These are phyloP conservation scores for Melolontha melolontha DNA, from an alignment of 2,888 invertebrate species.

Conservation along the genomic window DNA sequence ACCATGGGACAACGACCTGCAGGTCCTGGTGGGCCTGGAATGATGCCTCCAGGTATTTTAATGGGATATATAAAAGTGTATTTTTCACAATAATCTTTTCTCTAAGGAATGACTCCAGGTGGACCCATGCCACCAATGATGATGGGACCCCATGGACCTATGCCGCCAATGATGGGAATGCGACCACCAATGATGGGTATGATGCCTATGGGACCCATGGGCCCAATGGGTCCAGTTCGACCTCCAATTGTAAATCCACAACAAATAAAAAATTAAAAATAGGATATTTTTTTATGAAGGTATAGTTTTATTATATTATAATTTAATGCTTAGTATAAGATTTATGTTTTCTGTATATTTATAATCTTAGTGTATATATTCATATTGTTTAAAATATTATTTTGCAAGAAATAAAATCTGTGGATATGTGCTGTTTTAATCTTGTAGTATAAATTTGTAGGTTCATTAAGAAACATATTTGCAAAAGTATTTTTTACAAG, in stretches of 20 bases:
- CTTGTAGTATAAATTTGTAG: too few species aligned
- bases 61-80: neutral
- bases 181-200: slow-evolving; percentile 84
- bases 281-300: too few species aligned
- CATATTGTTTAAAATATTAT: too few species aligned
- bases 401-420: too few species aligned
- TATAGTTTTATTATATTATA: too few species aligned
- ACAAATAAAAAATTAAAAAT: slow-evolving; percentile 68
- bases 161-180: slow-evolving; percentile 86
- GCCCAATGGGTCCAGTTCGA: slow-evolving; percentile 78
- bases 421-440: too few species aligned
- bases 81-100: slow-evolving; percentile 18
- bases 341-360: too few species aligned
- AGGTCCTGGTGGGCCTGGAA: slow-evolving; percentile 71
- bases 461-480: too few species aligned
- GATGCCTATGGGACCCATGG: slow-evolving; percentile 81
- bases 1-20: slow-evolving; percentile 75
- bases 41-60: slow-evolving; percentile 74
- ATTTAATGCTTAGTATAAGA: too few species aligned
- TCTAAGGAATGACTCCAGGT: slow-evolving; percentile 64
- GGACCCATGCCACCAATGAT: slow-evolving; percentile 71
- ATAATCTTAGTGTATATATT: too few species aligned
- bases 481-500: too few species aligned
- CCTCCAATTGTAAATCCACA: slow-evolving; percentile 81
- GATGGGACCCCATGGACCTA: slow-evolving; percentile 79